Percentiles rank a stretch among this genome's conserved stretches.
These are phyloP conservation scores for Anas capensis DNA, from an alignment of 2,797 vertebrate genomes.

Conservation along the genomic window DNA sequence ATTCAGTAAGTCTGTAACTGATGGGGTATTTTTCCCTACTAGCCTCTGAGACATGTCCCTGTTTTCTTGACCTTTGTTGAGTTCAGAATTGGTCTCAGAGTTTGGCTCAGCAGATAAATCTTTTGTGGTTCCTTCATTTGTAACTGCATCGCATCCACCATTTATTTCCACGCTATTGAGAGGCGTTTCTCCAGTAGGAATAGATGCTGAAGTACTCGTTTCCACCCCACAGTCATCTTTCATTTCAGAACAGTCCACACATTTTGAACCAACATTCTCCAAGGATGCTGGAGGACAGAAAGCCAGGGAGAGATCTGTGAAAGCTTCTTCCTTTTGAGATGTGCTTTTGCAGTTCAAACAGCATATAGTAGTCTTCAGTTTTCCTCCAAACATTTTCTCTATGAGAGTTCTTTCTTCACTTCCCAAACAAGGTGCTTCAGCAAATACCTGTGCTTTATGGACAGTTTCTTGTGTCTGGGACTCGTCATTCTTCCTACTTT, in stretches of 20 bases:
- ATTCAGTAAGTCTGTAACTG: conserved; percentile 93
- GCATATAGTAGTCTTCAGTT: conserved; percentile 89
- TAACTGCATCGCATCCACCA: conserved; percentile 38
- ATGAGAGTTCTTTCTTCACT: conserved; percentile 87
- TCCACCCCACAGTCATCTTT: conserved; percentile 57
- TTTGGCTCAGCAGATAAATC: conserved; percentile 53
- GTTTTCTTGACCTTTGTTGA: conserved; percentile 51
- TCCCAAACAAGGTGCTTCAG: conserved; percentile 59
- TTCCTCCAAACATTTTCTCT: conserved; percentile 95
- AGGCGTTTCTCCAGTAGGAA: conserved; percentile 40
- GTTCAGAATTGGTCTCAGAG: conserved; percentile 61
- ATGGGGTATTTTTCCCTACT: conserved; percentile 80
- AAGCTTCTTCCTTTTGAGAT: conserved; percentile 96
- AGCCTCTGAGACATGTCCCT: conserved; percentile 69
- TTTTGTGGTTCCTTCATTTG: conserved; percentile 57
- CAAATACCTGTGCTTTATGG: conserved; percentile 38
- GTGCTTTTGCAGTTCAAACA: conserved; percentile 93
- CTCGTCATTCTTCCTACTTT: conserved; percentile 48
- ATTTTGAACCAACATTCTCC: conserved; percentile 68
- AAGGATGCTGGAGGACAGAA: conserved; percentile 89
- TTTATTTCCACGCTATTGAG: conserved; percentile 46
- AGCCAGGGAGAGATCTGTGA: conserved; percentile 95
- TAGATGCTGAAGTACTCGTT: not conserved
- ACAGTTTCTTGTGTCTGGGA: conserved; percentile 62
- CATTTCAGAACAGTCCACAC: conserved; percentile 20